These are phyloP conservation scores for Pteria penguin DNA, from an alignment of 2,888 invertebrate species.

Conservation along the genomic window DNA sequence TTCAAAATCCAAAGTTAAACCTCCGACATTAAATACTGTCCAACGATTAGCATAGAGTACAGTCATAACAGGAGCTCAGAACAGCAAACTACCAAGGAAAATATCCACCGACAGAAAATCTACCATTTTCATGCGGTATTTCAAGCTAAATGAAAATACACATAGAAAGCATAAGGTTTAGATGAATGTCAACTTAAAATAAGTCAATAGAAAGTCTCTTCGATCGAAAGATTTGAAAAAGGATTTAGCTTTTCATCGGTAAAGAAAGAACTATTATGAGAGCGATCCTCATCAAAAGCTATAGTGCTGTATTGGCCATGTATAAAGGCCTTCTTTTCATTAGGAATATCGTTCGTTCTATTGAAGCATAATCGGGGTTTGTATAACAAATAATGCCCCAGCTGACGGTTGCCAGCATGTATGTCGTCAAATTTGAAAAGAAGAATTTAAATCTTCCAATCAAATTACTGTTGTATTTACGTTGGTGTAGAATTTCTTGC, in stretches of 20 bases:
- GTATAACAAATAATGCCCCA: conserved; percentile 34
- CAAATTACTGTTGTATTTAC: neutral
- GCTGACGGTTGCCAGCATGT: conserved; percentile 39
- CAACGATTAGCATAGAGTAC: neutral
- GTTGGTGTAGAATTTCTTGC: neutral
- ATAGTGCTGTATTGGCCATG: conserved; percentile 3
- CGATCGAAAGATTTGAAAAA: conserved; percentile 52
- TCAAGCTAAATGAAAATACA: neutral
- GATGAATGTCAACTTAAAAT: conserved; percentile 30
- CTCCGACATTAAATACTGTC: neutral
- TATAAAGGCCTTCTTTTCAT: conserved; percentile 36
- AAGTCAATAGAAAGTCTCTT: conserved; percentile 44
- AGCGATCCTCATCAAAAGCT: conserved; percentile 45
- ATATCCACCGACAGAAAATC: neutral
- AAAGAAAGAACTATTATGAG: conserved; percentile 46
- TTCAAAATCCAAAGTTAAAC: neutral
- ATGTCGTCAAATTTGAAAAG: conserved; percentile 6
- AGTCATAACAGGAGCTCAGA: too few relatives aligned
- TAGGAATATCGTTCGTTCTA: conserved; percentile 38
- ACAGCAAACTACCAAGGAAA: too few relatives aligned
- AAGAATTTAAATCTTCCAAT: conserved; percentile 17
- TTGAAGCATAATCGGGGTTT: conserved; percentile 37
- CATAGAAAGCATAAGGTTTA: conserved; percentile 19
- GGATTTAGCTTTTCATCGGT: conserved; percentile 49
- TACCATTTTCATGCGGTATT: conserved; percentile 2